These are phyloP conservation scores for Leucophenga maculata DNA, from an alignment of 2,888 invertebrate species.

Conservation along the genomic window DNA sequence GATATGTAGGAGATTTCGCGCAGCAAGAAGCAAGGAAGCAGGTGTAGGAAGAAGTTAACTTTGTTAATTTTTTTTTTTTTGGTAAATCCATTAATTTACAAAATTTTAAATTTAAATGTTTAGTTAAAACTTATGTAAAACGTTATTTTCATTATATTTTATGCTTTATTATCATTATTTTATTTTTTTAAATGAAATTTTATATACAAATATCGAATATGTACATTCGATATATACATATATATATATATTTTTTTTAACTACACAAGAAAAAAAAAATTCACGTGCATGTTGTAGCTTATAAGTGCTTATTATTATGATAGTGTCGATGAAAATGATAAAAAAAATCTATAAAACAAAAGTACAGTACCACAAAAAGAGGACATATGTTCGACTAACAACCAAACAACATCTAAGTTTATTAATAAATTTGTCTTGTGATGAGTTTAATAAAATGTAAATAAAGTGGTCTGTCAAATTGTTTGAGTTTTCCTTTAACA, in stretches of 20 bases:
- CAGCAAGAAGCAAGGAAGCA: slow-evolving; percentile 55
- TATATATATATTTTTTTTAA: slow-evolving; percentile 5
- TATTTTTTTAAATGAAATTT: slow-evolving; percentile 22
- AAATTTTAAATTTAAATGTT: slow-evolving; percentile 16
- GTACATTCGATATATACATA: not conserved
- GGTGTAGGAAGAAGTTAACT: slow-evolving; percentile 26
- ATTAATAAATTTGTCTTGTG: slow-evolving; percentile 48
- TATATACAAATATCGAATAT: slow-evolving; percentile 15
- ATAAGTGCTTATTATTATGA: not conserved
- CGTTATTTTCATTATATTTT: slow-evolving; percentile 30
- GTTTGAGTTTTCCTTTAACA: not conserved
- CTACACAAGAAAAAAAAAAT: slow-evolving; percentile 30
- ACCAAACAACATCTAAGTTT: slow-evolving; percentile 56
- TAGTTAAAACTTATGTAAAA: slow-evolving; percentile 42
- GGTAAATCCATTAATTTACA: not conserved
- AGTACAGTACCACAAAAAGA: slow-evolving; percentile 56
- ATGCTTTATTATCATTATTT: slow-evolving; percentile 15
- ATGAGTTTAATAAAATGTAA: slow-evolving; percentile 59
- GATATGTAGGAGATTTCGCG: slow-evolving; percentile 56
- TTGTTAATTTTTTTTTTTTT: not conserved
- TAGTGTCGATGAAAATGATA: slow-evolving; percentile 26
- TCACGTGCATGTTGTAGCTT: slow-evolving; percentile 12
- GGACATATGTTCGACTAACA: slow-evolving; percentile 51
- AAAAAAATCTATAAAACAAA: slow-evolving; percentile 28
- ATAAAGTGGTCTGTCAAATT: slow-evolving; percentile 59